A percentile compares a stretch with the other conserved stretches of the same genome.
These are phyloP conservation scores for Heliconius melpomene DNA, from an alignment of 1,140 invertebrate genomes.

Conservation along the genomic window DNA sequence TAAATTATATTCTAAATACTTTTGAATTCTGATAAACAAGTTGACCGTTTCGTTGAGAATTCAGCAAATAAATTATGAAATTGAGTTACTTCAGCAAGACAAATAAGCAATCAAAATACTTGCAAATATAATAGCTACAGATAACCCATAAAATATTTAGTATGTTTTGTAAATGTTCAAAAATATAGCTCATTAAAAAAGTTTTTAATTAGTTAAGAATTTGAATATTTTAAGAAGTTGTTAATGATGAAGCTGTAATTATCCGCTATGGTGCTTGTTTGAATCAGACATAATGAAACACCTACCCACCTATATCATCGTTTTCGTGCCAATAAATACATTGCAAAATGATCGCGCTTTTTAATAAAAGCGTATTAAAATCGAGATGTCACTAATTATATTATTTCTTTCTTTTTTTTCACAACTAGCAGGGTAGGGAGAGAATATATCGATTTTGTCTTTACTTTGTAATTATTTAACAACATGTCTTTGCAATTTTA, in stretches of 20 bases:
- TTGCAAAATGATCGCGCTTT: background rate
- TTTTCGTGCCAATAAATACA: background rate
- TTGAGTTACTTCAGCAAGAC: background rate
- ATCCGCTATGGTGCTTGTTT: background rate
- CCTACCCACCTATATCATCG: no score
- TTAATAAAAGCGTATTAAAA: background rate
- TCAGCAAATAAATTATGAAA: conserved; percentile 7
- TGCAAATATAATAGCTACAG: background rate
- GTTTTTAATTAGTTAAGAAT: conserved; percentile 11
- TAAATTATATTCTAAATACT: conserved; percentile 32
- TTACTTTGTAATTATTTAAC: no score
- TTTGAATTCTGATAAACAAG: conserved; percentile 25
- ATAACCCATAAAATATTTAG: background rate
- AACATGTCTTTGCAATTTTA: no score
- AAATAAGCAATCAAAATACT: conserved; percentile 8
- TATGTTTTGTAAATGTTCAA: conserved; percentile 12
- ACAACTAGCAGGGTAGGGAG: no score
- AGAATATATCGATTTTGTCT: no score
- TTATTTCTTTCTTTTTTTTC: no score
- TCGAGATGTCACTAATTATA: no score
- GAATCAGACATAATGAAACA: background rate
- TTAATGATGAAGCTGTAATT: conserved; percentile 6
- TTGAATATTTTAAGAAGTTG: conserved; percentile 7
- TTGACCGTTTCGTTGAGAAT: background rate
- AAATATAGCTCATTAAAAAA: conserved; percentile 20